Base-by-base conservation (phyloP, 2,888 invertebrate genomes). In the Archips crataeganus region DNA sequence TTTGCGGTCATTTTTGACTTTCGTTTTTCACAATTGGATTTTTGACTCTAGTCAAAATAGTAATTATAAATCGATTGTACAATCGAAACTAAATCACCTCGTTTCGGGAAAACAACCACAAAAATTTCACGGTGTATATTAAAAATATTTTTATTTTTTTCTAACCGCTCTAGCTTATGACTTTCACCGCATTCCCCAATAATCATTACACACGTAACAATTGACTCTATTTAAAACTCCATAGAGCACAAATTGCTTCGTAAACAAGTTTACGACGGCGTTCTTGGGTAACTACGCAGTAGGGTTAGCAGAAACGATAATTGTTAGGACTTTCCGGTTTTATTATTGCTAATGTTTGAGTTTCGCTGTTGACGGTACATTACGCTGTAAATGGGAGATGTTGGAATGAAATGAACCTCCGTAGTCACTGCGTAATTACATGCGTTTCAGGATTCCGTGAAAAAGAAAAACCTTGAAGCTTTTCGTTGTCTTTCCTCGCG, bases 311-410 rank as follows among this genome's bases (percentile, higher is more conserved):
- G 45, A 42, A 60, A 62, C 23, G 45, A 62, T 62, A 62, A 62
- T 62, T 62, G 45, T 60, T 62, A 62, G 62, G 62, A 62, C 62
- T 45, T 62, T 62, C 62, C 45, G 9, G 45, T 62, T 62, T 42
- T 62, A 45, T 62, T 62, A 62, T 45, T 45, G 23, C 42, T 62
- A 62, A 62, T 62, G 45, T 45, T 62, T 3, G 39, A 62, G 45
- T 42, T 62, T 61, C n/a, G 15, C n/a, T 62, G 36, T 60, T 36
- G 36, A 60, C 36, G 60, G 32, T 32, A 57, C 32, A 11, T 32
- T 23, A 23, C 32, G 15, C 23, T 32, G 57, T 57, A 32, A 57
- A 57, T 57, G 57, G 32, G 57, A 11, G 10, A 32, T 57, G 51
- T 57, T 32, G 10, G 32, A 57, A 57, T 23, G 2, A 10, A 4